Evolutionary conservation across 2,113 vertebrate species (phyloP), one percentile per base, ranked within the genome.

Genomic region (Acinonyx jubatus): DNA sequence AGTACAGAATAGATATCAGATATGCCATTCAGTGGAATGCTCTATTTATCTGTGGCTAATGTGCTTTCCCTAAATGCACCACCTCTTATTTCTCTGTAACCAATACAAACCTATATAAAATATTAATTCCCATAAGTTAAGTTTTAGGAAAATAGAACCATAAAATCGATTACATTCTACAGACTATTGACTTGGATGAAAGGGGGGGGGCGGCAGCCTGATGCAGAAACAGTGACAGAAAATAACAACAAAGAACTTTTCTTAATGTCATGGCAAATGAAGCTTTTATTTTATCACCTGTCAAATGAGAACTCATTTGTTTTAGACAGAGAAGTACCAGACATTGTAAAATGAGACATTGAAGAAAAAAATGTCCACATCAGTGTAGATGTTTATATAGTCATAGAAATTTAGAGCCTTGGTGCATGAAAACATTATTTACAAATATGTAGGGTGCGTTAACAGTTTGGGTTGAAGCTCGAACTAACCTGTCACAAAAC

Each of bases 201-300:
- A 94, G 13, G n/a, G 27, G 48, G 50, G 50, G 50, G 50, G 50
- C 11, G 13, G 50, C n/a, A 55, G 0, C 3, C 2, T 78, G 11
- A 16, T 83, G 13, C 11, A 52, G 18, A 89, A 83, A 95, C 4
- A 73, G 25, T 96, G 23, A 71, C n/a, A 73, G 52, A 91, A 92
- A 78, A 82, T 73, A 61, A 23, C 63, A 96, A 36, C 50, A 86
- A 81, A 96, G 38, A 79, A 71, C 4, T 88, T 91, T 85, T 95
- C 61, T 63, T 96, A 85, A 91, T 86, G 33, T 66, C 52, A 50
- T 93, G 1, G 21, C 7, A 94, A 91, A 86, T 82, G 80, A 76
- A 95, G 45, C 82, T 91, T 94, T 96, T 88, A 76, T 82, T 91
- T 97, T 91, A 89, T 96, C 21, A 85, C 45, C 14, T 97, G 41